Evolutionary conservation across 1,140 invertebrate genomes (phyloP), one percentile per base, ranked within the genome.

Genomic region (Drosophila saltans): DNA sequence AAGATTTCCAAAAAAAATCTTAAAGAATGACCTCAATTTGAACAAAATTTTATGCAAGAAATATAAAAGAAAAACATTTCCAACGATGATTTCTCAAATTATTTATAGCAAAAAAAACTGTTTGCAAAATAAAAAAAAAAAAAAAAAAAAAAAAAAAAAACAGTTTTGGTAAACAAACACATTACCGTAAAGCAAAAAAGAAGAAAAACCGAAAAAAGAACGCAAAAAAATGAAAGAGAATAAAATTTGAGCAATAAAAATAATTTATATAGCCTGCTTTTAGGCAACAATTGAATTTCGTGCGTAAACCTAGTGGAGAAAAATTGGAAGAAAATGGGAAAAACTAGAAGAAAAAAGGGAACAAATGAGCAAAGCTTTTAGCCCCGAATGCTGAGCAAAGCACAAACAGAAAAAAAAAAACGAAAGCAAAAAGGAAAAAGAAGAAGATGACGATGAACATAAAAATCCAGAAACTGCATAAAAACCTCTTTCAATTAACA

Each of bases 401-500:
- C 75, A 52, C 24, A 26, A 45, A 30, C 11, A 1, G 33, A 2
- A 6, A 33, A 39, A 59, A 56, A 64, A 70, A 71, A 41, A 71
- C 16, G 48, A 72, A 43, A 39, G 43, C 43, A 67, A 30, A 4
- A 36, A 36, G 0, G 33, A 36, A 36, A 36, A 7, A 45, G 59
- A 10, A 9, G 9, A 16, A 60, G 55, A 57, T 26, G 26, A 28
- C 26, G 16, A 16, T 16, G 16, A 64, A 30, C 66, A 72, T 78
- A 84, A 89, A 88, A 89, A 88, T 89, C 83, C 80, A 67, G 45
- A 72, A 78, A 75, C 76, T 89, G 84, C 84, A 88, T 88, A 88
- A 88, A 88, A 89, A 69, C 84, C 84, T 73, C 84, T 84, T 88
- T 89, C 84, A 80, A 89, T 88, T 88, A 88, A 89, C 84, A 88